Evolutionary conservation across 1,140 invertebrate species (phyloP), one percentile per base, ranked within the genome.

Genomic region (Bombus waltoni): DNA sequence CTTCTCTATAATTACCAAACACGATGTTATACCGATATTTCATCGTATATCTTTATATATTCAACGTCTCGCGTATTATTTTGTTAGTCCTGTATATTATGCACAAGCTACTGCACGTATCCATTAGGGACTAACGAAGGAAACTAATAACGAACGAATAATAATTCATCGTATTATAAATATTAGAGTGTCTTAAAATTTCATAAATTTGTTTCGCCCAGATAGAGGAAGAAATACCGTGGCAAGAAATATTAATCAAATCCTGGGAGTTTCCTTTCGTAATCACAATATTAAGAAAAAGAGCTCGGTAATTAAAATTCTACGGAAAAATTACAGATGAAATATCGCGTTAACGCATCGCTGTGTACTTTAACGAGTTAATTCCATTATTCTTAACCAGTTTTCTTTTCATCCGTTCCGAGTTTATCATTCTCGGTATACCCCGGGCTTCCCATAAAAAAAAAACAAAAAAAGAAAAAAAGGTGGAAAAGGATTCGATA

Each of bases 401-500:
- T 35, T 68, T 68, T 68, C 32, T 68, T 38, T 38, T 15, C 18
- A 4, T 1, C 18, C 18, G 9, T 13, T 28, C 10, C 38, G 1
- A 40, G 38, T 72, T 68, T 68, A 68, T 68, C 66, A 38, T 68
- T 10, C 35, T 8, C 66, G 18, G 22, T 25, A 11, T 38, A 38
- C 22, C 8, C 3, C 3, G 8, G 6, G 18, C 9, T 35, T 70
- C 22, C 0, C 5, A 13, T 1, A 6, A 15, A 40, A 8, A 62
- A 59, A 28, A 35, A n/a, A n/a, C n/a, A n/a, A n/a, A 3, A 47
- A 47, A 47, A 47, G 9, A 3, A 62, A n/a, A 53, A 62, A 62
- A n/a, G 13, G 11, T n/a, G 59, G 28, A 62, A 13, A 11, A n/a
- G 28, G 59, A 62, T 28, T 66, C 42, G 42, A 83, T 83, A 83